Conservation (phyloP, 2,113 vertebrate species). For the Sinocyclocheilus grahami region DNA sequence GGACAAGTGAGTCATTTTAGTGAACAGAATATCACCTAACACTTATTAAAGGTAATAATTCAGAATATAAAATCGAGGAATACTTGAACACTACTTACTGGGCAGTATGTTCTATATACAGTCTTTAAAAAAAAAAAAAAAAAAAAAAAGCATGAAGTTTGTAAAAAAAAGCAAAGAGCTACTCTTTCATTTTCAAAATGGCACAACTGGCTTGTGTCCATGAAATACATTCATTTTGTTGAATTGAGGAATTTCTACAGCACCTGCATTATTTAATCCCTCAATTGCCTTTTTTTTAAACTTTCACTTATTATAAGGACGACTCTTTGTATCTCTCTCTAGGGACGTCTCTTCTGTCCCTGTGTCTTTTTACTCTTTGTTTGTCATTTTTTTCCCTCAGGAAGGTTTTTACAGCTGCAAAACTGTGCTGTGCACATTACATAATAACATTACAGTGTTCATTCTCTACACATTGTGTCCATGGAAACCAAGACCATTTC, state of each 20-base stretch:
- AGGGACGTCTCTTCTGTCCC: too few species aligned
- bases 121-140: too few species aligned
- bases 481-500: slow-evolving; percentile 36
- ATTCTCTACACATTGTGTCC: slow-evolving; percentile 9
- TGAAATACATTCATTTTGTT: not conserved
- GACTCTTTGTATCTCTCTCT: too few species aligned
- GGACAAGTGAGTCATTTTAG: not conserved
- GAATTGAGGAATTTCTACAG: not conserved
- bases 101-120: not conserved
- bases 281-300: not conserved
- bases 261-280: not conserved
- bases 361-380: not conserved
- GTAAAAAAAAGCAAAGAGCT: not conserved
- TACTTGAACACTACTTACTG: not conserved
- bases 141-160: not conserved
- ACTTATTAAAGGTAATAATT: not conserved
- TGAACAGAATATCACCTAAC: not conserved
- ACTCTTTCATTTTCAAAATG: not conserved
- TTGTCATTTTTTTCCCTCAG: not conserved
- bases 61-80: not conserved
- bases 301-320: not conserved
- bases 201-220: not conserved
- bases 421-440: not conserved
- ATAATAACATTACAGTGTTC: slow-evolving; percentile 15
- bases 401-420: not conserved